Percentiles rank a stretch among this genome's conserved stretches.
These are phyloP conservation scores for Microctonus hyperodae DNA, from an alignment of 2,888 invertebrate species.

Conservation along the genomic window DNA sequence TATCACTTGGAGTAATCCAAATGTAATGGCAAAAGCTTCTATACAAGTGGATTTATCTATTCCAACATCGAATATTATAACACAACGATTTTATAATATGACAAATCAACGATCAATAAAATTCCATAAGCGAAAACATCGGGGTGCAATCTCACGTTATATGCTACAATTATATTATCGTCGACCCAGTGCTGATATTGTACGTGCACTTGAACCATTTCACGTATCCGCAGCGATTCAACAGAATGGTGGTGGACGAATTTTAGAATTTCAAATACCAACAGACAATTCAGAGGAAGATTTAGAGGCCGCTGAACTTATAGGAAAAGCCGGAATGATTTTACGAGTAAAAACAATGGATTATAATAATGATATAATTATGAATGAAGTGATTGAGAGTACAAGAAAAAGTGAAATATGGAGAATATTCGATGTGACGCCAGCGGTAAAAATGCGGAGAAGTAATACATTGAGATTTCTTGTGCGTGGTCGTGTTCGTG, in stretches of 20 bases:
- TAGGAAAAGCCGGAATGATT: slow-evolving; percentile 52
- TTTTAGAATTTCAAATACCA: slow-evolving; percentile 54
- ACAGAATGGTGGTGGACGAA: slow-evolving; percentile 44
- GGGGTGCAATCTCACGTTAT: slow-evolving; percentile 50
- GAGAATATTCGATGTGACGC: slow-evolving; percentile 56
- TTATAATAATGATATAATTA: slow-evolving; percentile 19
- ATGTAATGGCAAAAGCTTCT: slow-evolving; percentile 52
- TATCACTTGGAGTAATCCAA: slow-evolving; percentile 33
- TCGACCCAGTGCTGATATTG: slow-evolving; percentile 53
- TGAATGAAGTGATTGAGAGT: slow-evolving; percentile 36
- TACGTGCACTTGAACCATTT: slow-evolving; percentile 53
- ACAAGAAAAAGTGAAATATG: slow-evolving; percentile 53
- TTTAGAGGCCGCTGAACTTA: slow-evolving; percentile 52
- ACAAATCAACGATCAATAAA: slow-evolving; percentile 29
- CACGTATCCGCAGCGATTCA: slow-evolving; percentile 47
- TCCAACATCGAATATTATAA: slow-evolving; percentile 45
- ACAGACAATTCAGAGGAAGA: slow-evolving; percentile 45
- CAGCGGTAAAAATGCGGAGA: slow-evolving; percentile 40
- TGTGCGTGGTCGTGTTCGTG: slow-evolving; percentile 47
- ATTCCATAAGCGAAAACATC: slow-evolving; percentile 39
- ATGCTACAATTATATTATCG: slow-evolving; percentile 57
- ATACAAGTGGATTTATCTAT: slow-evolving; percentile 54
- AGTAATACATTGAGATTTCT: slow-evolving; percentile 45
- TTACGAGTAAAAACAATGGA: slow-evolving; percentile 48
- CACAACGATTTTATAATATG: slow-evolving; percentile 41